These are phyloP conservation scores for Dichetophora obliterata DNA, from an alignment of 2,888 invertebrate genomes.

Conservation along the genomic window DNA sequence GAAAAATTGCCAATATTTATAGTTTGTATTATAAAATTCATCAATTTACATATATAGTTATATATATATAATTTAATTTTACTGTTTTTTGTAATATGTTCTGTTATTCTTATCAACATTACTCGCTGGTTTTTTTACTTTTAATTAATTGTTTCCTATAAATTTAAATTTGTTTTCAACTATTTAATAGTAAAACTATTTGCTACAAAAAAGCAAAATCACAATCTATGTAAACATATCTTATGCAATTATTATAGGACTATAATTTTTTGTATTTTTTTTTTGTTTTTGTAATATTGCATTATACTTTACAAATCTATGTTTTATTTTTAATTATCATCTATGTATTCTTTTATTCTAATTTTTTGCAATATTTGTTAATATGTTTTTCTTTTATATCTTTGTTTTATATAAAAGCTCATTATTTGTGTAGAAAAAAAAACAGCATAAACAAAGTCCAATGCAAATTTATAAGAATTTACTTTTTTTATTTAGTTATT, in stretches of 20 bases:
- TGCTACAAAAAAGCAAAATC: neutral
- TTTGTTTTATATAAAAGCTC: slow-evolving; percentile 23
- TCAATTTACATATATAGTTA: slow-evolving; percentile 59
- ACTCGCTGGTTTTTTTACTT: neutral
- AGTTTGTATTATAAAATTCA: slow-evolving; percentile 27
- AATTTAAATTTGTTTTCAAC: neutral
- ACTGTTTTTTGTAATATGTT: slow-evolving; percentile 26
- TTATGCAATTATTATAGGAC: neutral
- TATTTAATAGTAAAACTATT: neutral
- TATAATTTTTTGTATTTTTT: neutral
- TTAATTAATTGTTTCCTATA: slow-evolving; percentile 21
- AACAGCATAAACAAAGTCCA: slow-evolving; percentile 33
- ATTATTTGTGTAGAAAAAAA: slow-evolving; percentile 43
- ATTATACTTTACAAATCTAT: neutral
- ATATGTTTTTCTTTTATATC: slow-evolving; percentile 9
- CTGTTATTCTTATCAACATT: neutral
- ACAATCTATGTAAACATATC: neutral
- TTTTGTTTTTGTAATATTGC: neutral
- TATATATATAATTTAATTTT: slow-evolving; percentile 46
- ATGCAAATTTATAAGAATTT: slow-evolving; percentile 33
- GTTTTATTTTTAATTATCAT: neutral
- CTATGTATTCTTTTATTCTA: neutral
- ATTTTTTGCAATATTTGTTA: slow-evolving; percentile 22
- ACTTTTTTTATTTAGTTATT: slow-evolving; percentile 39
- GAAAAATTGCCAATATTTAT: slow-evolving; percentile 50